These are phyloP conservation scores for Paramisgurnus dabryanus DNA, from an alignment of 2,113 vertebrate genomes.

Conservation along the genomic window DNA sequence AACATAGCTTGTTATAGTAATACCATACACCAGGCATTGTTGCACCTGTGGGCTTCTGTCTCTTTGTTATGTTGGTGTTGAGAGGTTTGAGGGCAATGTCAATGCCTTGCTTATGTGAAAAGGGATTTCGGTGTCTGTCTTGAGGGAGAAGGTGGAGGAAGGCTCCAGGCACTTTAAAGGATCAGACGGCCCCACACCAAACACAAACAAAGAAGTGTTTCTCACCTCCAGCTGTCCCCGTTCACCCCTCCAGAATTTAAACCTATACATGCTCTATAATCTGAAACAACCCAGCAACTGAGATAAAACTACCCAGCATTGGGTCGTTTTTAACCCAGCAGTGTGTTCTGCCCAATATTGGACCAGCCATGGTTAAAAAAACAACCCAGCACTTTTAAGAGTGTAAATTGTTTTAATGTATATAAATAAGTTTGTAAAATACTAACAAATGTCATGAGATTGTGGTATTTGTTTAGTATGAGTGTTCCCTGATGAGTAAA, in stretches of 20 bases:
- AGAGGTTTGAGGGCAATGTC: constrained; percentile 38
- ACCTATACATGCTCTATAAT: constrained; percentile 15
- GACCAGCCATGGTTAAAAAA: too few relatives aligned
- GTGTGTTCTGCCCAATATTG: too few relatives aligned
- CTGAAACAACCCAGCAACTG: too few relatives aligned
- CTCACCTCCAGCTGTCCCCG: constrained; percentile 56
- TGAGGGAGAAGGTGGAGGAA: constrained; percentile 57
- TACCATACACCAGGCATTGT: constrained; percentile 5
- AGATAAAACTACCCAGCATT: too few relatives aligned
- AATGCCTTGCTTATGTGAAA: constrained; percentile 52
- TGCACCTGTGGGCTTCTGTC: constrained; percentile 1
- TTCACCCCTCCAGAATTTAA: constrained; percentile 62
- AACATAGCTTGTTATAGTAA: constrained; percentile 22
- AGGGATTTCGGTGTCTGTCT: constrained; percentile 60
- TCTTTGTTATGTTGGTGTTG: constrained; percentile 30
- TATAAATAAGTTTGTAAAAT: too few relatives aligned
- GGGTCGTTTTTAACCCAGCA: too few relatives aligned
- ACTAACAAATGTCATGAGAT: too few relatives aligned
- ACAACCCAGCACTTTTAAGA: too few relatives aligned
- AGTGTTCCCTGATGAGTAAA: too few relatives aligned
- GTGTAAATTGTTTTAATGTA: too few relatives aligned
- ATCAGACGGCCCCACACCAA: constrained; percentile 64
- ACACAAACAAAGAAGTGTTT: constrained; percentile 63
- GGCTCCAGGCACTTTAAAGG: constrained; percentile 59
- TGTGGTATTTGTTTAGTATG: too few relatives aligned